Base-by-base conservation (phyloP, 2,888 invertebrate genomes). In the Eudasyphora cyanicolor region DNA sequence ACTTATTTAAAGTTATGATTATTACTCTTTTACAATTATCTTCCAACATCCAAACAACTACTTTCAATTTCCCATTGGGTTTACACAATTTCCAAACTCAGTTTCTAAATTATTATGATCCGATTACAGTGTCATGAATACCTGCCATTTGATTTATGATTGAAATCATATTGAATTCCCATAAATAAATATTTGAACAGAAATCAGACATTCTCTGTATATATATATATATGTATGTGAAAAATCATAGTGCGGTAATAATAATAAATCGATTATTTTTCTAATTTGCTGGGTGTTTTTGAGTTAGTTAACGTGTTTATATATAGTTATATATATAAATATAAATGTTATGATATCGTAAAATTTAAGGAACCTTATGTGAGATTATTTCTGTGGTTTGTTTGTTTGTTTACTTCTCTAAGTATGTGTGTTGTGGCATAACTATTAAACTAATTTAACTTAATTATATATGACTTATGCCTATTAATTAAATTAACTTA, bases 401-500 rank as follows among this genome's bases (percentile, higher is more conserved):
- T n/a, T 42, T 51, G 38, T 75, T 74, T 32, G 29, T 24, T 76
- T 17, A 4, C 42, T 79, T 45, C 57, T n/a, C 4, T 45, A n/a
- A n/a, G n/a, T 27, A 60, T 60, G 29, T 7, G 60, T 57, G 60
- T 49, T n/a, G n/a, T n/a, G n/a, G n/a, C n/a, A 60, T 60, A 60
- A n/a, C 24, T n/a, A 14, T 17, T 67, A 67, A 67, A 42, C 14
- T 24, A 42, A 45, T 67, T 14, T 42, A 67, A 49, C 70, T 70
- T 70, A 70, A n/a, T 60, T 29, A 24, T 24, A 17, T 45, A 73
- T 29, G 32, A 57, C 54, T 32, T 69, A 51, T 69, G 24, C 6
- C 71, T 79, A 78, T 60, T 27, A 49, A 69, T 82, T 79, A 79
- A 80, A 62, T 77, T 83, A 79, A 78, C 75, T 78, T 80, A 78